These are phyloP conservation scores for Tetragonisca angustula DNA, from an alignment of 2,888 invertebrate species.

Conservation along the genomic window DNA sequence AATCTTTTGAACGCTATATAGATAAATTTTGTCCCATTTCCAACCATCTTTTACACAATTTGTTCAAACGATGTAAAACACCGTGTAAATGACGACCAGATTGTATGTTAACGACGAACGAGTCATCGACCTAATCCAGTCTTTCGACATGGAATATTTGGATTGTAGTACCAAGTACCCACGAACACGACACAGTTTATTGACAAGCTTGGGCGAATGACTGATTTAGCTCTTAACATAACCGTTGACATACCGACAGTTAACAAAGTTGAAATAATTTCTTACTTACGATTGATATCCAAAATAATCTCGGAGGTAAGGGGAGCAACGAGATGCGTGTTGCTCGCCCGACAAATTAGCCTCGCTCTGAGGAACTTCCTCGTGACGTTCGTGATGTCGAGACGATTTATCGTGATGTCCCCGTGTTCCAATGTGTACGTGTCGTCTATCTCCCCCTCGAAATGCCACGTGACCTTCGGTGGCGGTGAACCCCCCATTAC, in stretches of 20 bases:
- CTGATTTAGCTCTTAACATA: background rate
- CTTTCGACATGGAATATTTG: background rate
- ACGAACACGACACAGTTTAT: background rate
- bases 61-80: no score
- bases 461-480: slow-evolving; percentile 92
- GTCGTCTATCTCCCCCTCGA: slow-evolving; percentile 89
- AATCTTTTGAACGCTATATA: no score
- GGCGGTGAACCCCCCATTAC: slow-evolving; percentile 86
- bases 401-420: slow-evolving; percentile 91
- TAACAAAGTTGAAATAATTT: slow-evolving; percentile 29
- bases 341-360: slow-evolving; percentile 93
- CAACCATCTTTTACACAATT: no score
- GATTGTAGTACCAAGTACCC: background rate
- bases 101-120: background rate
- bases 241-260: no score
- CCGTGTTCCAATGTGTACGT: slow-evolving; percentile 89
- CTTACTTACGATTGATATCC: slow-evolving; percentile 79
- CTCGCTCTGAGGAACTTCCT: slow-evolving; percentile 91
- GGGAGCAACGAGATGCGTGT: slow-evolving; percentile 93
- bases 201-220: background rate
- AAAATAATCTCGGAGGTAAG: slow-evolving; percentile 73
- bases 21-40: no score
- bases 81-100: no score
- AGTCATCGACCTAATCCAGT: background rate
- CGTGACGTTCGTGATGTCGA: slow-evolving; percentile 89